Base-by-base conservation (phyloP, 2,888 invertebrate genomes). In the Scaptomyza reducta region DNA sequence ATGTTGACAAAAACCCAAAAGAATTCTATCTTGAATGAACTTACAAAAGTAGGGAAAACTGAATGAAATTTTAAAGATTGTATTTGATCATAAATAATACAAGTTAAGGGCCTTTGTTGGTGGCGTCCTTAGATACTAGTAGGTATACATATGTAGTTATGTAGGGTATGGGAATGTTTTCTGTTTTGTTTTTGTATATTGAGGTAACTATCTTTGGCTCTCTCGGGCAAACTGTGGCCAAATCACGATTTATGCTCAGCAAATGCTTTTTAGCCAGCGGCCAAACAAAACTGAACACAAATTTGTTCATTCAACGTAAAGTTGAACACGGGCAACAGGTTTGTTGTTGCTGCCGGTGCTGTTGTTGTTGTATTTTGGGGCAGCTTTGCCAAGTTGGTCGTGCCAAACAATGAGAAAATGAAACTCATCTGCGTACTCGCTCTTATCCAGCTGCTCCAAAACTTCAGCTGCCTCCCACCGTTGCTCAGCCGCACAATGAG, bases 1-100 rank as follows among this genome's bases (percentile, higher is more conserved):
- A 79, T 55, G 82, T 80, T 83, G 79, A 79, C 85, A 80, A 81
- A 74, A 70, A 63, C 46, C 44, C 11, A 63, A 74, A 45, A 61
- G 62, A 59, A 76, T 57, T 71, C 59, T 71, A 56, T 71, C 59
- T 59, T 74, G 40, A 74, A 76, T 74, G 74, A 75, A 75, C 59
- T 50, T 54, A 25, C 7, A n/a, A 55, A 55, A 66, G 54, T 10
- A 33, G 4, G 9, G 5, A 33, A n/a, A 38, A 38, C 51, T 59
- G 63, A 70, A 70, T 59, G 70, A 70, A 60, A 45, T 70, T 29
- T 35, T 27, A 16, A 45, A 46, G 33, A 18, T 47, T 33, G 70
- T 70, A 77, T 88, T 88, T 80, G 86, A 83, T 77, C 86, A 88
- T 89, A 90, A 89, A 89, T 90, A 86, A 87, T 76, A 25, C 25